A percentile compares a stretch with the other conserved stretches of the same genome.
These are phyloP conservation scores for Leuctra nigra DNA, from an alignment of 2,888 invertebrate genomes.

Conservation along the genomic window DNA sequence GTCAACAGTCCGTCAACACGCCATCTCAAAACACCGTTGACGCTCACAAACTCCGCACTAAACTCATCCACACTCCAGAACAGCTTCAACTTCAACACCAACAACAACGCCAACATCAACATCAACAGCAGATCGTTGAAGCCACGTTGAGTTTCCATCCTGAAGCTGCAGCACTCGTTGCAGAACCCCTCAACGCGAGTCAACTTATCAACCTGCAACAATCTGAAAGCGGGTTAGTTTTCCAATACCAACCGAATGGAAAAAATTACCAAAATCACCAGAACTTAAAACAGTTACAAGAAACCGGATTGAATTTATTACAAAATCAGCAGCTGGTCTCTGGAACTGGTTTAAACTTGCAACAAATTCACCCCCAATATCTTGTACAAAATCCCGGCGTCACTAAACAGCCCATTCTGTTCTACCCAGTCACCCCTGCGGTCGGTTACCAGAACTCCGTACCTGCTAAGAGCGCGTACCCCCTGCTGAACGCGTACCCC, in stretches of 20 bases:
- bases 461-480: background rate
- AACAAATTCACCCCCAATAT: slow-evolving; percentile 2
- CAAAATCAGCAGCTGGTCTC: background rate
- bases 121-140: slow-evolving; percentile 2
- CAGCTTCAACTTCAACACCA: background rate
- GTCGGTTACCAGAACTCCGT: background rate
- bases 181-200: background rate
- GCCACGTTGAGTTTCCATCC: slow-evolving; percentile 1
- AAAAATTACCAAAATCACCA: background rate
- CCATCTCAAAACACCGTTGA: background rate
- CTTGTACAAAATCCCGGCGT: background rate
- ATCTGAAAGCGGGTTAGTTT: background rate
- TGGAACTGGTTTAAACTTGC: background rate
- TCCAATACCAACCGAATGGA: background rate
- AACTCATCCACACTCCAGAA: background rate
- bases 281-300: background rate
- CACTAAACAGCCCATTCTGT: background rate
- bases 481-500: background rate
- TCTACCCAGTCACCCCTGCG: background rate
- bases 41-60: background rate
- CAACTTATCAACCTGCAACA: slow-evolving; percentile 3
- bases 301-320: background rate
- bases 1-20: no score
- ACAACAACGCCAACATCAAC: no score
- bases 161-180: background rate